phyloP scores from a whole-genome alignment of 1,140 invertebrate species.

The Gryllus bimaculatus region DNA sequence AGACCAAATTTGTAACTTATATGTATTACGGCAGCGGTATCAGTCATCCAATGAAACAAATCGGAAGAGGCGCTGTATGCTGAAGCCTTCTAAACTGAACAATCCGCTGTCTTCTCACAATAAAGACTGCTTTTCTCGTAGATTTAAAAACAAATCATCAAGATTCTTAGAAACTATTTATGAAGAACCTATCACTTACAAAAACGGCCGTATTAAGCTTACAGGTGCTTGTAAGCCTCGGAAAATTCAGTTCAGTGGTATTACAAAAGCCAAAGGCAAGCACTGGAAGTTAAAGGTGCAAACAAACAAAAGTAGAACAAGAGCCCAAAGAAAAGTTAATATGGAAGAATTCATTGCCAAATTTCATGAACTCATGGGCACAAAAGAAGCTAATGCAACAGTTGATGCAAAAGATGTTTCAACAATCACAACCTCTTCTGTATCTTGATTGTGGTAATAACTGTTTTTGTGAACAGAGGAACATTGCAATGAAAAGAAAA shows the following conservation, averaged over 20 bases:
- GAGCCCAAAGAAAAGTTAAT: background rate
- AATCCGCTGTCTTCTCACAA: background rate
- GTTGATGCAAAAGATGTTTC: no score
- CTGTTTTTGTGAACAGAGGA: no score
- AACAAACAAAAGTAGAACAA: background rate
- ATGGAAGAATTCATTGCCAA: constrained; percentile 8
- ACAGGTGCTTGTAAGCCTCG: background rate
- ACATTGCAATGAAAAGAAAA: no score
- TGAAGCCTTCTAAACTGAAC: background rate
- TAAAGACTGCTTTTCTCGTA: background rate
- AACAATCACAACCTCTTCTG: no score
- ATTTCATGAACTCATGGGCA: background rate
- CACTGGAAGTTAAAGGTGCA: background rate
- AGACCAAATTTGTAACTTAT: background rate
- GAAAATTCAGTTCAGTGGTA: background rate
- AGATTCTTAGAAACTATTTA: constrained; percentile 8
- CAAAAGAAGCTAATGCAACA: background rate
- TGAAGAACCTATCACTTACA: constrained; percentile 6
- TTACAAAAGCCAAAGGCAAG: background rate
- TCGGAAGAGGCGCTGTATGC: background rate
- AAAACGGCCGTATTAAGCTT: background rate
- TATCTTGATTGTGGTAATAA: no score
- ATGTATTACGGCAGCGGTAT: background rate
- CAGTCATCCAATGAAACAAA: background rate
- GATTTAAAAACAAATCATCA: background rate